Base-by-base conservation (phyloP, 2,113 vertebrate genomes). In the Pedetes capensis region DNA sequence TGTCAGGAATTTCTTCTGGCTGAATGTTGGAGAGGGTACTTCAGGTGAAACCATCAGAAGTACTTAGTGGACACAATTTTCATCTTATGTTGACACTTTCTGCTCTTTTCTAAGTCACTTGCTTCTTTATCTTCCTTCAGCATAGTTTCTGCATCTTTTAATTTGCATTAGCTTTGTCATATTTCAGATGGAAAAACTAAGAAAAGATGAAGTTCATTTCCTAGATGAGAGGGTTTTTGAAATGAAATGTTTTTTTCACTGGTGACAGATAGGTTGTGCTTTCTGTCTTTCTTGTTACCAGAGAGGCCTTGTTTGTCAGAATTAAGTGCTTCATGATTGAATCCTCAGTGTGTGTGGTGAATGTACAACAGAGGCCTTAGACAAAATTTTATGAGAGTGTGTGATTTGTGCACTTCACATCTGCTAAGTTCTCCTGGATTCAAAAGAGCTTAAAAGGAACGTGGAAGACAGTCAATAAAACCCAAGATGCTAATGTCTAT, bases 391-490 rank as follows among this genome's bases (percentile, higher is more conserved):
- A 55, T 79, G 64, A 71, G 91, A 81, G 32, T 68, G 23, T 74
- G 51, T 57, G 20, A 78, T 83, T 87, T 91, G 25, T 69, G 78
- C 11, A 63, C 8, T 93, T 83, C 66, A n/a, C 47, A 89, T 49
- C 66, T 93, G 55, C 37, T 64, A 86, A 87, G 3, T 93, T 80
- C 42, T 94, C 11, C 53, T 91, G 72, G 86, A 74, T 82, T 71
- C 75, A 78, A 66, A 92, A 87, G 16, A 71, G 32, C 32, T 89
- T 96, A 59, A 92, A 96, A 93, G 44, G 39, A 86, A 78, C 64
- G 13, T 75, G 49, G 74, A 68, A 51, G 74, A 12, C 37, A 47
- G 63, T 93, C 76, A 93, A 51, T 71, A 86, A n/a, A 89, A 91
- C 10, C 18, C n/a, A 82, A 86, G 57, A 86, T 72, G 44, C 49